Evolutionary conservation across 1,140 invertebrate species (phyloP).

Genomic region (Lepidurus packardi): DNA sequence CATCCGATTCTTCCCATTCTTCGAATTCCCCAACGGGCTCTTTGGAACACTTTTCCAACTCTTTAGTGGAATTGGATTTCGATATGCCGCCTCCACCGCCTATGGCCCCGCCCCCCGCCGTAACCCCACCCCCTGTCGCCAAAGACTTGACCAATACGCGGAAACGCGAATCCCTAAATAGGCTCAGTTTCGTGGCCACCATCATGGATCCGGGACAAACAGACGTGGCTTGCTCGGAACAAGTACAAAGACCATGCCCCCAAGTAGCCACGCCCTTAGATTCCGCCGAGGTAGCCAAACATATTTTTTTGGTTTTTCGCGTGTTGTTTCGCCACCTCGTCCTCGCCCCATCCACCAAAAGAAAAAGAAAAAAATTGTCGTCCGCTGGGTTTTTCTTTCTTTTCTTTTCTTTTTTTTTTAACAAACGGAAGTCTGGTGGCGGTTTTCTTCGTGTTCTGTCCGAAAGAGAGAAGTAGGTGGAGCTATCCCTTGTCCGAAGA

Average conservation of each 20-base stretch:
- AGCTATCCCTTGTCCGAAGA: no score
- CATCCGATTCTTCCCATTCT: background rate
- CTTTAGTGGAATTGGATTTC: background rate
- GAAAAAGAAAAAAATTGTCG: background rate
- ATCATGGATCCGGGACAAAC: background rate
- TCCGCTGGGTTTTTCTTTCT: background rate
- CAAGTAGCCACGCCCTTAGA: slow-evolving; percentile 10
- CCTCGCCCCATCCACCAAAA: background rate
- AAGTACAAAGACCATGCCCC: background rate
- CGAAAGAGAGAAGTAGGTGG: no score
- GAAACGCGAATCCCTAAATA: background rate
- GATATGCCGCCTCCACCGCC: background rate
- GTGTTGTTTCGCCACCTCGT: background rate
- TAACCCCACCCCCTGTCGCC: background rate
- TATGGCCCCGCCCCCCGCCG: background rate
- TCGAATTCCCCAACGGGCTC: background rate
- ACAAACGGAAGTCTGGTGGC: no score
- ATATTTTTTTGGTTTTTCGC: background rate
- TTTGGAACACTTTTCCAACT: background rate
- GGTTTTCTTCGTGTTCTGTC: no score
- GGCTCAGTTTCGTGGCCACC: background rate
- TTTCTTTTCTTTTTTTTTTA: background rate
- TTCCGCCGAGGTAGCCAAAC: background rate
- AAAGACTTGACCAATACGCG: background rate
- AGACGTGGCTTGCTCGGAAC: background rate